Evolutionary conservation across 1,140 invertebrate species (phyloP).

Genomic region (Polypedilum vanderplanki): DNA sequence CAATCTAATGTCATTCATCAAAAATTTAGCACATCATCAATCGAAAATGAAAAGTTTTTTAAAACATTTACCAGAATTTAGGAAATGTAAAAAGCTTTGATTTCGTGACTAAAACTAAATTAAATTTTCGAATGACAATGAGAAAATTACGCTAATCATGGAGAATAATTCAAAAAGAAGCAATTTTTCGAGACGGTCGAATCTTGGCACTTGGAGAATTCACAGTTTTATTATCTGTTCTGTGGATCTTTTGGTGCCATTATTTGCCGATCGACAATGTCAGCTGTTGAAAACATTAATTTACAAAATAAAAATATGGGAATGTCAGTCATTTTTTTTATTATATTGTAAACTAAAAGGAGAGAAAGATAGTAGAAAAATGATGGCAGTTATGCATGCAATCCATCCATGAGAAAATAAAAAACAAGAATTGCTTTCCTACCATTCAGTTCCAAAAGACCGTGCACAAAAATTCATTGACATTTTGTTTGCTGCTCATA

Average conservation of each 20-base stretch:
- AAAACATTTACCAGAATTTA: no score
- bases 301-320: not conserved
- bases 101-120: not conserved
- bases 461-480: not conserved
- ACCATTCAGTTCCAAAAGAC: not conserved
- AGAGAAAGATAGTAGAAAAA: constrained; percentile 11
- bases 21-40: no score
- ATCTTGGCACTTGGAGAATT: constrained; percentile 45
- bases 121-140: not conserved
- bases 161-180: no score
- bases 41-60: no score
- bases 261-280: constrained; percentile 34
- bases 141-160: no score
- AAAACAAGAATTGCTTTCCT: not conserved
- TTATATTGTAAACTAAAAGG: constrained; percentile 11
- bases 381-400: constrained; percentile 1
- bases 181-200: constrained; percentile 29
- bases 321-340: not conserved
- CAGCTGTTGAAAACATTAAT: constrained; percentile 24
- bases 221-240: constrained; percentile 41
- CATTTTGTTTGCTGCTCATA: not conserved
- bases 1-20: no score
- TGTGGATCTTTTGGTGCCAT: constrained; percentile 45
- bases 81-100: not conserved
- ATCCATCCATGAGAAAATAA: not conserved